These are phyloP conservation scores for Diachrysia chrysitis DNA, from an alignment of 2,888 invertebrate species.

Conservation along the genomic window DNA sequence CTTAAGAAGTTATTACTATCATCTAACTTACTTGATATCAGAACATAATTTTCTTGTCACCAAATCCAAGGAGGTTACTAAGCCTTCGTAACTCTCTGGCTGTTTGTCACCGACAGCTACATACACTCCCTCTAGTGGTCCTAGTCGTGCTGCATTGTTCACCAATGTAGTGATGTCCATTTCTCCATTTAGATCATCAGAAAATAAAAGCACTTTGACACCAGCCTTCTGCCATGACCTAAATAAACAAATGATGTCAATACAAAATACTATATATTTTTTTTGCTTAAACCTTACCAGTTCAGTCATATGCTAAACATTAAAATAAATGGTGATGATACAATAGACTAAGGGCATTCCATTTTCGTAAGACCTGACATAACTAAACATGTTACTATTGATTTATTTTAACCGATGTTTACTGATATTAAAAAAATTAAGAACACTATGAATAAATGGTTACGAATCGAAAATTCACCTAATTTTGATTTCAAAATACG, in stretches of 20 bases:
- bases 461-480: constrained; percentile 24
- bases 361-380: too few relatives aligned
- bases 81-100: constrained; percentile 7
- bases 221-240: constrained; percentile 41
- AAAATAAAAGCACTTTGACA: constrained; percentile 24
- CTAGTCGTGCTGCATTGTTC: constrained; percentile 16
- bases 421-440: too few relatives aligned
- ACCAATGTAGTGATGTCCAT: constrained; percentile 17
- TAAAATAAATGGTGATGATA: too few relatives aligned
- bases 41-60: constrained; percentile 31
- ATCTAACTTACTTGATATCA: constrained; percentile 37
- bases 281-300: too few relatives aligned
- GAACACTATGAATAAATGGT: background rate
- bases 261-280: too few relatives aligned
- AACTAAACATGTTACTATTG: too few relatives aligned
- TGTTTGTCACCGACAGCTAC: constrained; percentile 26
- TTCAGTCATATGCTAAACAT: too few relatives aligned
- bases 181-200: constrained; percentile 21
- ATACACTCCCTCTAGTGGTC: constrained; percentile 37
- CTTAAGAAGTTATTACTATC: too few relatives aligned
- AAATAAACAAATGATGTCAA: too few relatives aligned
- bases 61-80: constrained; percentile 26
- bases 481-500: constrained; percentile 41
- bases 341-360: too few relatives aligned
- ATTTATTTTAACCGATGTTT: too few relatives aligned